phyloP scores from a whole-genome alignment of 2,888 invertebrate genomes.

The Acleris literana region DNA sequence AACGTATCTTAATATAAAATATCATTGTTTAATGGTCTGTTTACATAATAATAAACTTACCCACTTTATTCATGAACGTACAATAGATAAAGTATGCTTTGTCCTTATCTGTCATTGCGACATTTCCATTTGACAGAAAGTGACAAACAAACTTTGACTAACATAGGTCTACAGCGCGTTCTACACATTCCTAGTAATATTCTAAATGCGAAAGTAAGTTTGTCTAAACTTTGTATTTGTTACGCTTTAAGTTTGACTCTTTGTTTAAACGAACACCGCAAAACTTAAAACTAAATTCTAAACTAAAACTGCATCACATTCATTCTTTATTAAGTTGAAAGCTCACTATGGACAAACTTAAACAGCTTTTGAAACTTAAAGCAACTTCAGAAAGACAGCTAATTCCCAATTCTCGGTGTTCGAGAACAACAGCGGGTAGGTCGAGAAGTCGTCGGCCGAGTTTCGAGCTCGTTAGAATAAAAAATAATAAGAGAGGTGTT shows the following conservation, averaged over 20 bases:
- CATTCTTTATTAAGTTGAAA: slow-evolving; percentile 9
- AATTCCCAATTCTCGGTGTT: slow-evolving; percentile 20
- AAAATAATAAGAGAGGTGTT: not conserved
- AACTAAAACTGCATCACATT: slow-evolving; percentile 2
- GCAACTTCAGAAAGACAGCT: slow-evolving; percentile 16
- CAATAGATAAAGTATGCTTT: no score
- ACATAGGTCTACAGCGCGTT: no score
- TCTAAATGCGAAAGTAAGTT: not conserved
- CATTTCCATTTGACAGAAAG: no score
- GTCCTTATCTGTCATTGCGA: no score
- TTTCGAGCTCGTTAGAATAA: not conserved
- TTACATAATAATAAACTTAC: no score
- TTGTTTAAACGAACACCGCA: not conserved
- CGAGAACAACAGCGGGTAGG: slow-evolving; percentile 15
- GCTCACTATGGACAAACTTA: slow-evolving; percentile 20
- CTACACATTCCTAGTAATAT: no score
- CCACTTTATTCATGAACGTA: no score
- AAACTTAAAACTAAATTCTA: slow-evolving; percentile 6
- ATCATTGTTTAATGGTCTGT: no score
- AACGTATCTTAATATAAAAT: no score
- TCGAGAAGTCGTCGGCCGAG: not conserved
- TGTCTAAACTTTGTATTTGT: slow-evolving; percentile 4
- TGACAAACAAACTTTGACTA: no score
- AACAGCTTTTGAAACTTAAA: slow-evolving; percentile 29
- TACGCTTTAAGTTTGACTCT: not conserved